A percentile compares a stretch with the other conserved stretches of the same genome.
These are phyloP conservation scores for Oryzias dopingdopingensis DNA, from an alignment of 2,797 vertebrate genomes.

Conservation along the genomic window DNA sequence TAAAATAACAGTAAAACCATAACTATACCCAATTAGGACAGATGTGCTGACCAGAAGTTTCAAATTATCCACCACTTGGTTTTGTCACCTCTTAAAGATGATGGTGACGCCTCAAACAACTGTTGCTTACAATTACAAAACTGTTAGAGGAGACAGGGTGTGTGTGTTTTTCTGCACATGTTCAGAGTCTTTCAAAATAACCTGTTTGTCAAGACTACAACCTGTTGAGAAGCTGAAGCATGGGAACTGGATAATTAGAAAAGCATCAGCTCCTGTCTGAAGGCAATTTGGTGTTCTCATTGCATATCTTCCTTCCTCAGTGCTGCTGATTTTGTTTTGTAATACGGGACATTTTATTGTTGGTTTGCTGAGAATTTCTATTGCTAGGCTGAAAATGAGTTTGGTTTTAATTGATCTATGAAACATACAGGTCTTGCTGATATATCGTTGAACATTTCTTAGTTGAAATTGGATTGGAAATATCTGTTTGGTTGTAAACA, in stretches of 20 bases:
- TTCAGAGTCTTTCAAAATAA: constrained; percentile 50
- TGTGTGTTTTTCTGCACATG: constrained; percentile 22
- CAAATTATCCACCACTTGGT: background rate
- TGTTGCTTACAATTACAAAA: constrained; percentile 22
- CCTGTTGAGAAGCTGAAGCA: constrained; percentile 38
- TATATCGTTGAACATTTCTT: background rate
- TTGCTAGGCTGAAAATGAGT: constrained; percentile 7
- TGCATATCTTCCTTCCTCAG: background rate
- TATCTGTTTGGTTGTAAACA: background rate
- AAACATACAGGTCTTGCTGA: constrained; percentile 14
- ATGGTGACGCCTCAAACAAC: background rate
- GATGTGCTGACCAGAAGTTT: background rate
- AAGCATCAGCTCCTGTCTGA: constrained; percentile 1
- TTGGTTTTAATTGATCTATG: constrained; percentile 8
- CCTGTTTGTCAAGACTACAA: constrained; percentile 61
- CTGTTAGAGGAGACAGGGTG: constrained; percentile 28
- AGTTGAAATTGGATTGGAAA: background rate
- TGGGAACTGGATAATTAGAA: constrained; percentile 48
- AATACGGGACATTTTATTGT: constrained; percentile 19
- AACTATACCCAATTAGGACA: background rate
- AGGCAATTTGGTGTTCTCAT: constrained; percentile 18
- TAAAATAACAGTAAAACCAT: background rate
- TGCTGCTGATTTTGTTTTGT: constrained; percentile 3
- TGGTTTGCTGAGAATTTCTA: constrained; percentile 23
- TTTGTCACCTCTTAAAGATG: too few relatives aligned